These are phyloP conservation scores for Gortyna flavago DNA, from an alignment of 2,888 invertebrate genomes.

Conservation along the genomic window DNA sequence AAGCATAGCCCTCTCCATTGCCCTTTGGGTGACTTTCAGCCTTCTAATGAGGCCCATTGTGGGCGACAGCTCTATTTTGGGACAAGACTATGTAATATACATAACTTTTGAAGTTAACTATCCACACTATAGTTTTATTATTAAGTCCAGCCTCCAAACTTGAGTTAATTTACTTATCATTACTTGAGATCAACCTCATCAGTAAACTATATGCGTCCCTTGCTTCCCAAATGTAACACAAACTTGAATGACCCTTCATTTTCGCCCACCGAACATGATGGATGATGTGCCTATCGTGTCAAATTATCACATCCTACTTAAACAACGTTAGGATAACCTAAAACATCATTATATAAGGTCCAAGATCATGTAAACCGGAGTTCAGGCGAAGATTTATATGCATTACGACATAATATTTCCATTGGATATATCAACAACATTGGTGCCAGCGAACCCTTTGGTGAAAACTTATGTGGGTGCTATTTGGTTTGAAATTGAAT, in stretches of 20 bases:
- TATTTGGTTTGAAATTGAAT: not conserved
- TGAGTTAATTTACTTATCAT: conserved; percentile 35
- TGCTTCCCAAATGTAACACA: conserved; percentile 36
- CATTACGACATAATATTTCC: conserved; percentile 25
- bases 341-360: conserved; percentile 62
- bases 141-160: conserved; percentile 28
- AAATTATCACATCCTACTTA: conserved; percentile 61
- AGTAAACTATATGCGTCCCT: conserved; percentile 21
- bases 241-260: conserved; percentile 50
- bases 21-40: not conserved
- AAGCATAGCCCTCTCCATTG: not conserved
- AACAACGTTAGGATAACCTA: conserved; percentile 54
- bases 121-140: not conserved
- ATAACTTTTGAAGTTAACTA: not conserved
- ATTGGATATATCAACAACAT: conserved; percentile 14
- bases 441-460: not conserved
- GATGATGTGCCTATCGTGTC: conserved; percentile 64
- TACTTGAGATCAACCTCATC: conserved; percentile 38
- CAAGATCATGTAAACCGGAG: conserved; percentile 47
- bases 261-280: conserved; percentile 56
- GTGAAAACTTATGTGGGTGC: not conserved
- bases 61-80: not conserved
- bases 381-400: conserved; percentile 44
- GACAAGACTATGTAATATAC: not conserved
- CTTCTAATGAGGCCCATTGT: not conserved